These are phyloP conservation scores for Bathynomus jamesi DNA, from an alignment of 1,140 invertebrate species.

Conservation along the genomic window DNA sequence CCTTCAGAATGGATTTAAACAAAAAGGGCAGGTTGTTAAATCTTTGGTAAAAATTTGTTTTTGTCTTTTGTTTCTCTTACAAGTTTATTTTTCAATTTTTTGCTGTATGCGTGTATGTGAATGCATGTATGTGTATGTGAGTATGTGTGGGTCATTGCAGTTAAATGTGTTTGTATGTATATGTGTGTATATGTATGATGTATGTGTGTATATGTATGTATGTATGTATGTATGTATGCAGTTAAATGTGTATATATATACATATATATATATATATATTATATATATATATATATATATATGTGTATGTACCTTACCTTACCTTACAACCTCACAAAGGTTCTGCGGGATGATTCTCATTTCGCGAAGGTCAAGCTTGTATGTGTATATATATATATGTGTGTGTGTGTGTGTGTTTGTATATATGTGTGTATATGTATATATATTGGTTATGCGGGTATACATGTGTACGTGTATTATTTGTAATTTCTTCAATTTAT, in stretches of 20 bases:
- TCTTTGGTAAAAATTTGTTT: too few relatives aligned
- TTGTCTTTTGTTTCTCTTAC: too few relatives aligned
- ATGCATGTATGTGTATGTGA: neutral
- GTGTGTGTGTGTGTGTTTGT: neutral
- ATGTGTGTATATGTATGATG: neutral
- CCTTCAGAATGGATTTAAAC: too few relatives aligned
- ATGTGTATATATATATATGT: neutral
- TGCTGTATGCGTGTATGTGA: neutral
- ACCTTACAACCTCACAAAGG: too few relatives aligned
- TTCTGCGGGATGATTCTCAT: neutral
- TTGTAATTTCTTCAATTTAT: too few relatives aligned
- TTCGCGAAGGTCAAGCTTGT: neutral
- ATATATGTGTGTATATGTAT: neutral
- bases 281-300: neutral
- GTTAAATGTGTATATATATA: neutral
- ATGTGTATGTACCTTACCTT: too few relatives aligned
- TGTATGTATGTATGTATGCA: neutral
- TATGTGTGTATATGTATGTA: neutral
- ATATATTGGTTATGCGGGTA: neutral
- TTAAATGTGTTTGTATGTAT: neutral
- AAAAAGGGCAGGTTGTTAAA: too few relatives aligned
- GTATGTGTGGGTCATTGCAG: neutral
- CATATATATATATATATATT: neutral
- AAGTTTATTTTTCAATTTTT: too few relatives aligned
- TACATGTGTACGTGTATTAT: slow-evolving; percentile 11